Percentiles rank a stretch among this genome's conserved stretches.
Evolutionary conservation across 2,797 vertebrate genomes (phyloP).

Genomic region (Thalassophryne amazonica): DNA sequence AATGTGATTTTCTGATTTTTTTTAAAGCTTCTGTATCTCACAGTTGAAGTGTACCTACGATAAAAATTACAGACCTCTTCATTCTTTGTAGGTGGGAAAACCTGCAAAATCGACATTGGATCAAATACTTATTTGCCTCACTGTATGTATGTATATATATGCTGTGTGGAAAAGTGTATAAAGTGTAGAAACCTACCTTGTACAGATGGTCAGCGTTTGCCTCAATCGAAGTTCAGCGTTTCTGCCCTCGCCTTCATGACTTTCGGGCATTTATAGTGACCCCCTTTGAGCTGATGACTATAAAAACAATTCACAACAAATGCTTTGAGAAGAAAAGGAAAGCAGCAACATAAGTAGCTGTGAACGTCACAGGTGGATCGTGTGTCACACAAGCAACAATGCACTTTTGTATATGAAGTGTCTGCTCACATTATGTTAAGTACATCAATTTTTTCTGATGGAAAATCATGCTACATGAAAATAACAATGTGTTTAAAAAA

Average conservation of each 20-base stretch:
- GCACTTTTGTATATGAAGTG: conserved; percentile 4
- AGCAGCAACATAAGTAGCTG: conserved; percentile 30
- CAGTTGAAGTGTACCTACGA: too few relatives aligned
- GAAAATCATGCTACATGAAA: not conserved
- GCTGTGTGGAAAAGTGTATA: too few relatives aligned
- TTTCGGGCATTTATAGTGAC: conserved; percentile 64
- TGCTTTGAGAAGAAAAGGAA: conserved; percentile 33
- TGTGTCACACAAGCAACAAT: conserved; percentile 48
- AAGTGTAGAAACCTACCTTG: conserved; percentile 41
- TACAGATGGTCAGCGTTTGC: not conserved
- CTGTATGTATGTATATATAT: too few relatives aligned
- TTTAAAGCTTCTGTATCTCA: too few relatives aligned
- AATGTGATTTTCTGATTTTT: too few relatives aligned
- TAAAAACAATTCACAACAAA: conserved; percentile 30
- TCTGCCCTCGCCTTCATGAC: conserved; percentile 15
- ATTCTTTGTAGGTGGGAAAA: too few relatives aligned
- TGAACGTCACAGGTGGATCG: conserved; percentile 18
- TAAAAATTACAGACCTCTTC: too few relatives aligned
- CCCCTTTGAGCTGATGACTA: conserved; percentile 46
- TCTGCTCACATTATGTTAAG: too few relatives aligned
- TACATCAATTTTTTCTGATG: conserved; percentile 5
- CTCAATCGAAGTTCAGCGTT: not conserved
- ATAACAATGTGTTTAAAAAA: too few relatives aligned
- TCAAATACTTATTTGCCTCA: too few relatives aligned
- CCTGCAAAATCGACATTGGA: too few relatives aligned